These are phyloP conservation scores for Notodonta ziczac DNA, from an alignment of 2,888 invertebrate genomes.

Conservation along the genomic window DNA sequence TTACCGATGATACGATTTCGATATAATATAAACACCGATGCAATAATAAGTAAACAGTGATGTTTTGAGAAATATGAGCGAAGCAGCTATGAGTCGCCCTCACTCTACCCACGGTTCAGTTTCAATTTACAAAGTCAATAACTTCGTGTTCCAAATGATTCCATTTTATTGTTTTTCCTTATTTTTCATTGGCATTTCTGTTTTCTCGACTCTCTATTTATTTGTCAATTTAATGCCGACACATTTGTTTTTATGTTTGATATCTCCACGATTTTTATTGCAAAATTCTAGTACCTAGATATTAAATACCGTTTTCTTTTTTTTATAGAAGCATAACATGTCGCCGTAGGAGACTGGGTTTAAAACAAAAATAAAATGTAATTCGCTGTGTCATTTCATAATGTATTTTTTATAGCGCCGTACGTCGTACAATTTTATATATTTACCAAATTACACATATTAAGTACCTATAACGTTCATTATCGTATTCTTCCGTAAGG, in stretches of 20 bases:
- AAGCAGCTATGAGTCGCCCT: no score
- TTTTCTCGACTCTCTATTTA: background rate
- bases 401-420: constrained; percentile 16
- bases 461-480: no score
- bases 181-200: constrained; percentile 6
- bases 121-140: constrained; percentile 18
- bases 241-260: no score
- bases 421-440: constrained; percentile 22
- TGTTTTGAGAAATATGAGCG: no score
- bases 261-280: no score
- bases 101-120: constrained; percentile 9
- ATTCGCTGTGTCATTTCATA: constrained; percentile 22
- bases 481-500: background rate
- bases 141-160: constrained; percentile 21
- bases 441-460: constrained; percentile 7
- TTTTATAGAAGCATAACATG: no score
- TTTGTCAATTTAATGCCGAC: no score
- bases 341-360: background rate
- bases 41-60: no score
- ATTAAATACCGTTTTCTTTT: no score
- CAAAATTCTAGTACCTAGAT: no score
- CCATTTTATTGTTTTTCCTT: constrained; percentile 12
- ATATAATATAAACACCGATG: no score
- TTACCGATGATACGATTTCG: no score
- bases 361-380: constrained; percentile 10